Base-by-base conservation (phyloP, 2,888 invertebrate species). In the Brachyopa scutellaris region DNA sequence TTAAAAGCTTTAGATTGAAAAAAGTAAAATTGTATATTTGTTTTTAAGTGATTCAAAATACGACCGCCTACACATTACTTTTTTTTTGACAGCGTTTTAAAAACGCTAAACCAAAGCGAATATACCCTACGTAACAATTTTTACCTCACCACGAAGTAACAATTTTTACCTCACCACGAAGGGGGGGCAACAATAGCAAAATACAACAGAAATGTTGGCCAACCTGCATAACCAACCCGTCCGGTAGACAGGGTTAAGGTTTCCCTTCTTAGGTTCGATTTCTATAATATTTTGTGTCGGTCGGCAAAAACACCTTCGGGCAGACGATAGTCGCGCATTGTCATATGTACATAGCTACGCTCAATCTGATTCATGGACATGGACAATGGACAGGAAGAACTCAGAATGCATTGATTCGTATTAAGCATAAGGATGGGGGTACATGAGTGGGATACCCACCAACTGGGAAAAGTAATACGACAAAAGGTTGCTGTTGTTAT, bases 371-470 rank as follows among this genome's bases (percentile, higher is more conserved):
- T 55, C 33, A 26, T n/a, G n/a, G n/a, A n/a, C n/a, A 67, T 17
- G 29, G 53, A 66, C 67, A 67, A 57, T 69, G 29, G 23, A 69
- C 69, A 69, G 45, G 67, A n/a, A 26, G 26, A 67, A 67, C 55
- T 36, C 13, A 17, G 15, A 9, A n/a, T n/a, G n/a, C n/a, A n/a
- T n/a, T n/a, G n/a, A n/a, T n/a, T n/a, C n/a, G n/a, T n/a, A n/a
- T n/a, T n/a, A n/a, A n/a, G n/a, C 47, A 23, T 47, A 23, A 15
- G 26, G 21, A 66, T 38, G 26, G 45, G 64, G 36, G 51, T 42
- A 5, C 40, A 29, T 51, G 36, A 19, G 38, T 38, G 53, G 64
- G 42, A 45, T 55, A 45, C 8, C 21, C 29, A 47, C 29, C 55
- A 7, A 23, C 33, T 13, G 49, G 49, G 70, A 38, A 70, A 47